phyloP scores from a whole-genome alignment of 2,797 vertebrate genomes.

The Argentina silus region DNA sequence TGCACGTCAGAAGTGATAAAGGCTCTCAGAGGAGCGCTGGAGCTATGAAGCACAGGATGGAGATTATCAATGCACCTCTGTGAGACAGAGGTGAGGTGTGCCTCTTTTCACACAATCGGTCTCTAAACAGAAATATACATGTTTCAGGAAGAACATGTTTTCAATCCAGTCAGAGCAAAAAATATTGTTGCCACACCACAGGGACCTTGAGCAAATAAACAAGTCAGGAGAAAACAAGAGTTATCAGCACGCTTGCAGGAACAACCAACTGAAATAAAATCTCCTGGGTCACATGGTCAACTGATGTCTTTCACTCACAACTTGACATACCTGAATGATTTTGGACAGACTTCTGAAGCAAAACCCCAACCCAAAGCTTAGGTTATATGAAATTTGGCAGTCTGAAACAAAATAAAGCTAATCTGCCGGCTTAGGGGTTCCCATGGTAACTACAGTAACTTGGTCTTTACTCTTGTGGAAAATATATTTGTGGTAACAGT shows the following conservation, averaged over 20 bases:
- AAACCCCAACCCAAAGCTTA: neutral
- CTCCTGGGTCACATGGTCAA: conserved; percentile 14
- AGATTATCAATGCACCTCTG: conserved; percentile 59
- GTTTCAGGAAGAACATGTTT: neutral
- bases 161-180: neutral
- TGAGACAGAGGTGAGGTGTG: conserved; percentile 18
- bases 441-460: conserved; percentile 40
- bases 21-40: conserved; percentile 47
- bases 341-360: neutral
- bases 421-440: conserved; percentile 21
- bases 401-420: conserved; percentile 18
- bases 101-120: neutral
- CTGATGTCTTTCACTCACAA: neutral
- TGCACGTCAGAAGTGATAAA: conserved; percentile 74
- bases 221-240: neutral
- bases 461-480: neutral
- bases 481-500: neutral
- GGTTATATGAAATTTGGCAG: neutral
- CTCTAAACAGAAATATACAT: neutral
- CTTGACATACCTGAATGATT: neutral
- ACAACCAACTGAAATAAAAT: neutral
- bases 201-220: neutral
- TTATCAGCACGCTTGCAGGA: neutral
- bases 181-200: neutral
- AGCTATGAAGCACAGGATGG: conserved; percentile 65